phyloP scores from a whole-genome alignment of 2,113 vertebrate species.

The Anhinga rufa region DNA sequence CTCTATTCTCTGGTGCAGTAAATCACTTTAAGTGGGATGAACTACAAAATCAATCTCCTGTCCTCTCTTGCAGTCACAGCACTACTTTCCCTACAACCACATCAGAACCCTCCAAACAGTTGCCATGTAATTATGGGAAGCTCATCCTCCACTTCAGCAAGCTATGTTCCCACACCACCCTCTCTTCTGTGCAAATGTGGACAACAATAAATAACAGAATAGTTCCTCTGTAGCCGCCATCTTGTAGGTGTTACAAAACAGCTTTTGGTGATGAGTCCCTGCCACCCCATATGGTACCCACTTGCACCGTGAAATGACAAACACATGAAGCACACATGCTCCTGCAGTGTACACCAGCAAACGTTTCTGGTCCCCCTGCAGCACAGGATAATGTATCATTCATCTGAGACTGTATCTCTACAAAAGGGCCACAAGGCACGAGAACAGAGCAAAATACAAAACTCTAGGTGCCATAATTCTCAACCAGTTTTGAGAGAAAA shows the following conservation, averaged over 20 bases:
- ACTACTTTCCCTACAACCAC: background rate
- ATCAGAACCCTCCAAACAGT: background rate
- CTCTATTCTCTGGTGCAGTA: background rate
- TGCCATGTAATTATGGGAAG: background rate
- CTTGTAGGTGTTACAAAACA: background rate
- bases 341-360: background rate
- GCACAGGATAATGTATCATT: background rate
- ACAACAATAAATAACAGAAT: background rate
- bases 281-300: background rate
- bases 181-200: background rate
- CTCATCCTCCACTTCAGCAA: background rate
- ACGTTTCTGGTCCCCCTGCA: background rate
- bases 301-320: background rate
- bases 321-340: background rate
- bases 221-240: background rate
- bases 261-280: background rate
- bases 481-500: background rate
- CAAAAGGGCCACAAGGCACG: background rate
- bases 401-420: background rate
- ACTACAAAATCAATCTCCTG: background rate
- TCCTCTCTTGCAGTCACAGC: background rate
- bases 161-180: background rate
- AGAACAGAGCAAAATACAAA: background rate
- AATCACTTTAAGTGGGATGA: slow-evolving; percentile 4
- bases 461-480: background rate